Evolutionary conservation across 1,140 invertebrate species (phyloP).

Genomic region (Coenobita brevimanus): DNA sequence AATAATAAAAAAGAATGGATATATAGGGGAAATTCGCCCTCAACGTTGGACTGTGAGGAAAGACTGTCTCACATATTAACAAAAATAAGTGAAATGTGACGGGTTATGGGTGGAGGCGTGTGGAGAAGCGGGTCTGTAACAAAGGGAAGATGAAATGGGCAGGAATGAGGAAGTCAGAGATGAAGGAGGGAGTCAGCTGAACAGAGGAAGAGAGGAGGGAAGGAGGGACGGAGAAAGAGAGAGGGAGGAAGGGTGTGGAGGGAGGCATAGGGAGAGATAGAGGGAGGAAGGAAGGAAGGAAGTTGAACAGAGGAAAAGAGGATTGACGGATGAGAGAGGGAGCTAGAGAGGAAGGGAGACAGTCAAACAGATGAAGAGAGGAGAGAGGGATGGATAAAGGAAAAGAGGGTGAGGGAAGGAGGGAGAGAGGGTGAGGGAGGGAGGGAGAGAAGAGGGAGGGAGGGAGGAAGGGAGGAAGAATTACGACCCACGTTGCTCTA

Average conservation of each 20-base stretch:
- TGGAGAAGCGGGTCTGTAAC: no score
- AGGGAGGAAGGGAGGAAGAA: not conserved
- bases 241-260: not conserved
- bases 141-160: no score
- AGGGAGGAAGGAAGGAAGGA: not conserved
- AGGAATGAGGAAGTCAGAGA: no score
- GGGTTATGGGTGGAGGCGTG: no score
- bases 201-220: not conserved
- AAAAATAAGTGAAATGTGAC: no score
- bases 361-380: not conserved
- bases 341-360: not conserved
- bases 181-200: no score
- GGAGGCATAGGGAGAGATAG: not conserved
- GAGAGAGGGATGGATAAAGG: not conserved
- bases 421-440: not conserved
- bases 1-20: no score
- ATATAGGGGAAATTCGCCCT: no score
- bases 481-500: not conserved
- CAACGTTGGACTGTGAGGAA: no score
- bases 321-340: not conserved
- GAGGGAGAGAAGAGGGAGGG: not conserved
- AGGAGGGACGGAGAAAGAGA: not conserved
- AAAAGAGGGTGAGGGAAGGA: not conserved
- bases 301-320: not conserved
- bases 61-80: no score